These are phyloP conservation scores for Turritopsis dohrnii DNA, from an alignment of 30 jellyfish, hydroid and myxozoan species.

Conservation along the genomic window DNA sequence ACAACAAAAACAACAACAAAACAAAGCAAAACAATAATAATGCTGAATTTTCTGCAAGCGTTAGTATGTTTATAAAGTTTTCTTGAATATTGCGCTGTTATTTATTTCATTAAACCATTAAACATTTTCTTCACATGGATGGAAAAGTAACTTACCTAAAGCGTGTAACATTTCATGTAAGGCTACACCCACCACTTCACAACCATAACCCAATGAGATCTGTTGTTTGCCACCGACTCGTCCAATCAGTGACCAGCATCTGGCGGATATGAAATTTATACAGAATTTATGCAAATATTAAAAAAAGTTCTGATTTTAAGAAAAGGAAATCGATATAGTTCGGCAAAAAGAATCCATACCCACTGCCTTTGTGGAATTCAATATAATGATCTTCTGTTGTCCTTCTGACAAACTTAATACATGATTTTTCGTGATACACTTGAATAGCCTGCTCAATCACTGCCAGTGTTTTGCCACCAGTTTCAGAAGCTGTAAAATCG, in stretches of 20 bases:
- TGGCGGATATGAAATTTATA: not conserved
- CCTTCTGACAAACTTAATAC: constrained; percentile 45
- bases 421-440: constrained; percentile 42
- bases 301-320: no score
- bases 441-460: constrained; percentile 48
- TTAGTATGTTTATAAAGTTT: no score
- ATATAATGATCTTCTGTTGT: constrained; percentile 51
- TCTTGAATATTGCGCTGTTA: no score
- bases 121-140: not conserved
- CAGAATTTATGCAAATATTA: not conserved
- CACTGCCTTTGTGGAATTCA: constrained; percentile 49
- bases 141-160: constrained; percentile 21
- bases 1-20: no score
- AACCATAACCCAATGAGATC: constrained; percentile 60
- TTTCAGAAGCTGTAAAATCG: constrained; percentile 44
- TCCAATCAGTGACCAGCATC: constrained; percentile 80
- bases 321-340: not conserved
- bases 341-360: constrained; percentile 64
- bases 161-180: constrained; percentile 71
- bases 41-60: no score
- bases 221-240: constrained; percentile 72
- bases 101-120: not conserved
- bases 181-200: constrained; percentile 57
- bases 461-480: constrained; percentile 28
- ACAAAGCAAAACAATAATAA: no score